Evolutionary conservation across 1,140 invertebrate genomes (phyloP), one percentile per base, ranked within the genome.

Genomic region (Oryctes rhinoceros): DNA sequence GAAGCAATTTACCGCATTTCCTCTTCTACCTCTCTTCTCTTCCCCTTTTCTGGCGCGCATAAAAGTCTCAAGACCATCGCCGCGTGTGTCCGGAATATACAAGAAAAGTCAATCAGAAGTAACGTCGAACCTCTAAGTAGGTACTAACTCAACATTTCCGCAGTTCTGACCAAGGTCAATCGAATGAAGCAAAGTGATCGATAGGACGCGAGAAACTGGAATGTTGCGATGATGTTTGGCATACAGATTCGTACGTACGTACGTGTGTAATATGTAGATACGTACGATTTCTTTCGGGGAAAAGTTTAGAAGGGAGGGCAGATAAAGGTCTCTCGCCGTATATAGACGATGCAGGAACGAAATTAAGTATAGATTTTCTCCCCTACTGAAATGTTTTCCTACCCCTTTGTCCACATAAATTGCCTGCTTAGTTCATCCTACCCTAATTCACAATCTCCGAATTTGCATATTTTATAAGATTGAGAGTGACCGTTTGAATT

Each of bases 361-460:
- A 84, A 84, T 84, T 84, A 84, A 84, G 83, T 84, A 84, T 84
- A 84, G 82, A 84, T 84, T 84, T 84, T 84, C 83, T 84, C 83
- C 83, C 65, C 83, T 82, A 81, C 82, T 82, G 65, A 82, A 82
- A 84, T 82, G 83, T 84, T 81, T 84, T 82, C 65, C 82, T 82
- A 84, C 83, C 83, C 83, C 82, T 84, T 84, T 82, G 81, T 84
- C 80, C 83, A 83, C 82, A 84, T 84, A 84, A 84, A 84, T 84
- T 84, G 83, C 81, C 79, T 83, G 82, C 82, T 83, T 81, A 81
- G 82, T 83, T 81, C 82, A 39, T 48, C 65, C 79, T 80, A 82
- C 83, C 83, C 83, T 84, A 83, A 84, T 84, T 84, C 81, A 83
- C 83, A 84, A 83, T 84, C 79, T 81, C 77, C 18, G 75, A 84